phyloP scores from a whole-genome alignment of 2,113 vertebrate species.

The Platichthys stellatus region DNA sequence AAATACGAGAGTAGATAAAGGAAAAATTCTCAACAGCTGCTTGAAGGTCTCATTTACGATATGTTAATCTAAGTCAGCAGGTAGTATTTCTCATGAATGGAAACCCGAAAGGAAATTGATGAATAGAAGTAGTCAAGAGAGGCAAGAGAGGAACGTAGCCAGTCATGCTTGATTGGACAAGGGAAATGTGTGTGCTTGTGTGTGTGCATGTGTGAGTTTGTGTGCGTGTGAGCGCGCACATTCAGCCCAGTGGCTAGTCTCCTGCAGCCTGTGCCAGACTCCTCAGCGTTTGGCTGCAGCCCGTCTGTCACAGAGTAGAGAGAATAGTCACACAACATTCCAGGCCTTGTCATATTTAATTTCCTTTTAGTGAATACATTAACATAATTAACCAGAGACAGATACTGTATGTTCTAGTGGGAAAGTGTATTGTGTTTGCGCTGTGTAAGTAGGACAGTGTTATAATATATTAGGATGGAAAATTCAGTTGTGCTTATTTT shows the following conservation, averaged over 20 bases:
- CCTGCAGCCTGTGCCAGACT: constrained; percentile 61
- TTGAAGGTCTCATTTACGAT: neutral
- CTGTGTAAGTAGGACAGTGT: neutral
- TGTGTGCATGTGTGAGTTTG: constrained; percentile 44
- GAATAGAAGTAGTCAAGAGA: constrained; percentile 30
- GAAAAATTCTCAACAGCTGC: neutral
- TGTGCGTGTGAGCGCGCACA: constrained; percentile 13
- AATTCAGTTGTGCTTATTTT: too few relatives aligned
- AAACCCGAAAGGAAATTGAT: constrained; percentile 44
- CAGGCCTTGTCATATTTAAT: constrained; percentile 45
- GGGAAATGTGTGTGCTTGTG: constrained; percentile 1
- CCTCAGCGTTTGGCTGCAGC: constrained; percentile 60
- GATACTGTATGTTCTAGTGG: neutral
- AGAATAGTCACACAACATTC: constrained; percentile 37
- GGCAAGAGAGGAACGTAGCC: constrained; percentile 28
- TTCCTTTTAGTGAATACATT: constrained; percentile 21
- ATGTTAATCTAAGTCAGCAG: constrained; percentile 18
- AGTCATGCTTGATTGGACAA: constrained; percentile 37
- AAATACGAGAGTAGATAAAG: neutral
- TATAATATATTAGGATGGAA: too few relatives aligned
- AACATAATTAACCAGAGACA: constrained; percentile 16
- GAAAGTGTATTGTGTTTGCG: neutral
- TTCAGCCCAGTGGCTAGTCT: neutral
- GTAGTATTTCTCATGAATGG: constrained; percentile 25
- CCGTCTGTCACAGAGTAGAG: constrained; percentile 53